Percentiles rank a stretch among this genome's conserved stretches.
These are phyloP conservation scores for Gobio gobio DNA, from an alignment of 2,113 vertebrate genomes.

Conservation along the genomic window DNA sequence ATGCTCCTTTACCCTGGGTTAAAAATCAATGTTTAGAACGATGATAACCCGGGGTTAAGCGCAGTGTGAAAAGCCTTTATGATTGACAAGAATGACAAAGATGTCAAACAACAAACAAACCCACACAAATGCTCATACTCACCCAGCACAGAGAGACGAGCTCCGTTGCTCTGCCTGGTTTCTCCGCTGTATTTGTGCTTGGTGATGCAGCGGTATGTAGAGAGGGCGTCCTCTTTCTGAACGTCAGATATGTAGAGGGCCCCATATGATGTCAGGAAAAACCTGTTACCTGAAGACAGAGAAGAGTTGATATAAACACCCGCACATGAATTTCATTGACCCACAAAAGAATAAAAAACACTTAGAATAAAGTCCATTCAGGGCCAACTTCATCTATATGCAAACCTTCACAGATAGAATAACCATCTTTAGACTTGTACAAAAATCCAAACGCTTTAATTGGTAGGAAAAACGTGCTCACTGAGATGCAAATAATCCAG, in stretches of 20 bases:
- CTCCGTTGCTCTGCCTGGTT: conserved; percentile 97
- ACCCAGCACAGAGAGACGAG: conserved; percentile 97
- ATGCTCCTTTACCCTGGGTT: no score
- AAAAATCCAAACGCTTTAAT: neutral
- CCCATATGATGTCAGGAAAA: conserved; percentile 94
- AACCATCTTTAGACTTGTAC: neutral
- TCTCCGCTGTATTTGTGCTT: conserved; percentile 99
- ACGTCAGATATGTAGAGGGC: conserved; percentile 98
- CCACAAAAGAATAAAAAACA: neutral
- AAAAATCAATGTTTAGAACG: no score
- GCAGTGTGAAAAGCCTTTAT: no score
- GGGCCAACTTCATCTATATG: neutral
- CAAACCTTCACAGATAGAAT: neutral
- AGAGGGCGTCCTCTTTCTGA: conserved; percentile 98
- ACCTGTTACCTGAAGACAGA: conserved; percentile 88
- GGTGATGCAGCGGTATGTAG: conserved; percentile 98
- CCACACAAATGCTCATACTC: conserved; percentile 46
- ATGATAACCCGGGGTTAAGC: no score
- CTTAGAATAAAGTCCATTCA: neutral
- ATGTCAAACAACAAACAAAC: neutral
- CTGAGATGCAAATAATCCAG: neutral
- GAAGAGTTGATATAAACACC: neutral
- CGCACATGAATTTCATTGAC: neutral
- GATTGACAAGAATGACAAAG: neutral
- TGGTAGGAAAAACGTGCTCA: neutral